These are phyloP conservation scores for Dusona sp. DNA, from an alignment of 2,888 invertebrate genomes.

Conservation along the genomic window DNA sequence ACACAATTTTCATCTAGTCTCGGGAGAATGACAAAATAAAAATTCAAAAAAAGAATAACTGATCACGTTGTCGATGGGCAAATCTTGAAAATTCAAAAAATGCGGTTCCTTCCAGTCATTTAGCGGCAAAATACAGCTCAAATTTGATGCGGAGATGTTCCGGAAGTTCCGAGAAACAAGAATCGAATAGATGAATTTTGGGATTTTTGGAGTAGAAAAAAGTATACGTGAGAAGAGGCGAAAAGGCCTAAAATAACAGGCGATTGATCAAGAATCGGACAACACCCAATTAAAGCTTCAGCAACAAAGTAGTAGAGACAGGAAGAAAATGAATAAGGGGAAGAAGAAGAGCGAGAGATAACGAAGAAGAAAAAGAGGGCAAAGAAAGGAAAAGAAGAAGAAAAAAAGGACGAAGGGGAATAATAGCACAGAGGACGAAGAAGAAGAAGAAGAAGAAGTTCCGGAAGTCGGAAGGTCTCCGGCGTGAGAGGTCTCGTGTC, in stretches of 20 bases:
- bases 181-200: neutral
- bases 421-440: slow-evolving; percentile 43
- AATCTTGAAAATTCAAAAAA: no score
- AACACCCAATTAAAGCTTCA: neutral
- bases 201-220: neutral
- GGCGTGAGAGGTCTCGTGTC: slow-evolving; percentile 65
- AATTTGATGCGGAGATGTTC: neutral
- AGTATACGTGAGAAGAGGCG: neutral
- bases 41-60: neutral
- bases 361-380: slow-evolving; percentile 8
- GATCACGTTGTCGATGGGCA: slow-evolving; percentile 6
- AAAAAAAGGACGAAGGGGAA: slow-evolving; percentile 30
- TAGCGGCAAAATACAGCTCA: neutral
- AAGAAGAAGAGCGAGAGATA: neutral
- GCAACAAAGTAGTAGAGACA: neutral
- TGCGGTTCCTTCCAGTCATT: no score
- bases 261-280: neutral
- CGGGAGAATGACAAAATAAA: neutral
- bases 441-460: slow-evolving; percentile 63
- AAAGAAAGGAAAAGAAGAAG: slow-evolving; percentile 25
- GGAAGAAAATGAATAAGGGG: slow-evolving; percentile 34
- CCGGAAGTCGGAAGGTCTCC: slow-evolving; percentile 70
- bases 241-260: neutral
- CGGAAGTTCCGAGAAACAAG: neutral
- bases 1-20: neutral